Conservation (phyloP, 2,888 invertebrate genomes). For the Phorcus lineatus region DNA sequence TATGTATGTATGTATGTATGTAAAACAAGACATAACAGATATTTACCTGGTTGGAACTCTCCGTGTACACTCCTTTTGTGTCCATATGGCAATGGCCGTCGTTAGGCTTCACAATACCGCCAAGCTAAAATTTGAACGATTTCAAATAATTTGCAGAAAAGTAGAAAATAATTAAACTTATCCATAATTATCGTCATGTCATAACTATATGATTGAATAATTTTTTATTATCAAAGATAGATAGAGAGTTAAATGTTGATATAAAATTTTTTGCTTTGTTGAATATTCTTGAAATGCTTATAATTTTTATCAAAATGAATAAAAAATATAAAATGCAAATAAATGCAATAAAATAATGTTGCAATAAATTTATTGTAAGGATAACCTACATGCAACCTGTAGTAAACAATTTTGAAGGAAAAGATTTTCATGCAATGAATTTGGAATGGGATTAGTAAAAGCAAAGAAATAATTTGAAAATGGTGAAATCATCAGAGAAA, state of each 20-base stretch:
- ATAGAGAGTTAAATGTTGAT: too few relatives aligned
- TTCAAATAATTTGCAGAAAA: neutral
- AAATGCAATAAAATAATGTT: neutral
- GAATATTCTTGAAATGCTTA: neutral
- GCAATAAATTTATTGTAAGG: neutral
- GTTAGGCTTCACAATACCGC: constrained; percentile 75
- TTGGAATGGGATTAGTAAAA: too few relatives aligned
- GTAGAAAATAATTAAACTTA: neutral
- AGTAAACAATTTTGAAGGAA: too few relatives aligned
- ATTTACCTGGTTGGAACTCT: constrained; percentile 70
- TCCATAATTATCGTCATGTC: neutral
- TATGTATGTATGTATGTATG: too few relatives aligned
- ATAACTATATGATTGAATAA: too few relatives aligned
- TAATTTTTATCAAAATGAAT: neutral
- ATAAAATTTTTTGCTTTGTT: too few relatives aligned
- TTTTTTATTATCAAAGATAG: too few relatives aligned
- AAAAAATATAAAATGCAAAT: neutral
- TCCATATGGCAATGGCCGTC: constrained; percentile 74
- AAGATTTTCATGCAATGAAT: too few relatives aligned
- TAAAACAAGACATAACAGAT: too few relatives aligned
- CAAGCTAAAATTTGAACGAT: constrained; percentile 62
- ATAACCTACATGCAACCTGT: too few relatives aligned
- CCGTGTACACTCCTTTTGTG: constrained; percentile 63
- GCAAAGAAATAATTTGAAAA: too few relatives aligned
- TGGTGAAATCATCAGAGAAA: too few relatives aligned